Evolutionary conservation across 1,140 invertebrate genomes (phyloP).

Genomic region (Euwallacea fornicatus): DNA sequence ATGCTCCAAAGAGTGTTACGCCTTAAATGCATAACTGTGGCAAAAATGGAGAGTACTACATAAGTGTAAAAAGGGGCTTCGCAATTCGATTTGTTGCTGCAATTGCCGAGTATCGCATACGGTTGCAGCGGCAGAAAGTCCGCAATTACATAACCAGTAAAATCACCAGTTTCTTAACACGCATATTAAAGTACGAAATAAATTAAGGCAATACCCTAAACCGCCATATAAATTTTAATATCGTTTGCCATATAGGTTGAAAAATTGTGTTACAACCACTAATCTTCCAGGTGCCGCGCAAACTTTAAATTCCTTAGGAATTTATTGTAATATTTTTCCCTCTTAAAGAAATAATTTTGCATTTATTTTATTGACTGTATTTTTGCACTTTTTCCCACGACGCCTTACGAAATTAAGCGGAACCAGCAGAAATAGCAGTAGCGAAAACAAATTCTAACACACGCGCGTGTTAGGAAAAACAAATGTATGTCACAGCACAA

Average conservation of each 20-base stretch:
- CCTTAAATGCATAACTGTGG: not conserved
- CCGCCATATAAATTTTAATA: conserved; percentile 24
- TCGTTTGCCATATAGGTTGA: conserved; percentile 14
- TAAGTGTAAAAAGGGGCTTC: conserved; percentile 10
- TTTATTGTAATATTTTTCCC: no score
- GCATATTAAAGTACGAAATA: conserved; percentile 21
- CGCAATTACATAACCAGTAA: conserved; percentile 15
- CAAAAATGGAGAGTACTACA: conserved; percentile 11
- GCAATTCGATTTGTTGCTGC: conserved; percentile 19
- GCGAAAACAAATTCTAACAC: no score
- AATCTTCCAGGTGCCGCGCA: no score
- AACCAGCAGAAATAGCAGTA: no score
- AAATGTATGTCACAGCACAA: no score
- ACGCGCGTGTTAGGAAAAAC: no score
- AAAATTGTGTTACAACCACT: not conserved
- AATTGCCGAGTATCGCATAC: conserved; percentile 14
- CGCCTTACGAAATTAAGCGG: no score
- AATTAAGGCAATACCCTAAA: conserved; percentile 23
- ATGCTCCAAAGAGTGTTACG: no score
- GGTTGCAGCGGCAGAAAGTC: conserved; percentile 15
- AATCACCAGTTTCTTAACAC: conserved; percentile 24
- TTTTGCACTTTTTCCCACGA: no score
- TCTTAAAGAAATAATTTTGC: no score
- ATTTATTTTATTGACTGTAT: no score
- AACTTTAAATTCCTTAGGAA: no score